Evolutionary conservation across 2,888 invertebrate species (phyloP).

Genomic region (Phyllotreta cruciferae): DNA sequence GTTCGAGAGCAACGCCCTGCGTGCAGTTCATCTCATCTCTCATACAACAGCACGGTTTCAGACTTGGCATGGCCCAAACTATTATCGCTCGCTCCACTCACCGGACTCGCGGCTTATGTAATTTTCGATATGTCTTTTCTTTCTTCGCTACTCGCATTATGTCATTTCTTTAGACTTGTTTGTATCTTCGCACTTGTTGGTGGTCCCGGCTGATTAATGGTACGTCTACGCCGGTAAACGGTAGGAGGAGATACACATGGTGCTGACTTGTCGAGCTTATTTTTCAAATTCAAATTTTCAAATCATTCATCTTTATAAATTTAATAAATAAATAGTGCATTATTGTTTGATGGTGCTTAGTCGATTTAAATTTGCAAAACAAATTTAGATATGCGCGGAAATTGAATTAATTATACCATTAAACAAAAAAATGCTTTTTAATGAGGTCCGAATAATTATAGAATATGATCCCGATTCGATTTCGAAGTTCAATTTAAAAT

Average conservation of each 20-base stretch:
- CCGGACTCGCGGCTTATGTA: slow-evolving; percentile 19
- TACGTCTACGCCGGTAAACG: slow-evolving; percentile 1
- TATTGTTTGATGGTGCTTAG: no score
- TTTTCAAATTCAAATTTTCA: no score
- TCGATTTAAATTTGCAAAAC: no score
- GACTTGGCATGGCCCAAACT: slow-evolving; percentile 26
- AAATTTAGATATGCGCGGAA: no score
- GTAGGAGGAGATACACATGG: not conserved
- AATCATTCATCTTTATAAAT: no score
- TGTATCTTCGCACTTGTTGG: slow-evolving; percentile 21
- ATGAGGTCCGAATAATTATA: not conserved
- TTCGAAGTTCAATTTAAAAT: not conserved
- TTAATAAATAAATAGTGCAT: no score
- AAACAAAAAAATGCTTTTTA: no score
- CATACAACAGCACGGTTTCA: slow-evolving; percentile 28
- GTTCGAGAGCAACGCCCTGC: slow-evolving; percentile 43
- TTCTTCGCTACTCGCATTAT: slow-evolving; percentile 21
- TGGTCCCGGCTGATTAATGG: slow-evolving; percentile 13
- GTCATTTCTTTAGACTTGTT: slow-evolving; percentile 21
- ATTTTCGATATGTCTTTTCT: slow-evolving; percentile 22
- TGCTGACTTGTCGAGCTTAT: not conserved
- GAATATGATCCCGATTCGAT: not conserved
- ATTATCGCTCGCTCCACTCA: slow-evolving; percentile 19
- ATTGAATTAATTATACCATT: no score
- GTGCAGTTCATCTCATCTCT: slow-evolving; percentile 24